Evolutionary conservation across 1,140 invertebrate species (phyloP).

Genomic region (Drosophila cardini): DNA sequence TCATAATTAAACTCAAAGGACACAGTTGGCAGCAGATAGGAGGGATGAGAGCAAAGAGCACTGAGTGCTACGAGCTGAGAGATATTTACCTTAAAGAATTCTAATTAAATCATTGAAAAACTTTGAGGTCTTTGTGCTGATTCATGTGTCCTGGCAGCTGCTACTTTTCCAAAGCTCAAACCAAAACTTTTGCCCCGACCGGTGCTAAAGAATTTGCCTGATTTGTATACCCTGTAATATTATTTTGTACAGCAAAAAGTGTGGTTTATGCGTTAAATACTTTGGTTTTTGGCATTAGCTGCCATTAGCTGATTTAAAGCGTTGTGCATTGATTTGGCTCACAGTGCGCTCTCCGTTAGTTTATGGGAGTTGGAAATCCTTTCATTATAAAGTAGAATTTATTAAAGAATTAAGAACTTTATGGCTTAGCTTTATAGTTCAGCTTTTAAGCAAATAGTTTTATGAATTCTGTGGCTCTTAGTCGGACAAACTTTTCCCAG

Average conservation of each 20-base stretch:
- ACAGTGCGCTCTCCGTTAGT: too few relatives aligned
- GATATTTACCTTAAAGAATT: conserved; percentile 77
- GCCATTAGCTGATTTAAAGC: too few relatives aligned
- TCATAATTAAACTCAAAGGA: conserved; percentile 71
- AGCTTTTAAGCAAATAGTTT: background rate
- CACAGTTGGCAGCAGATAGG: conserved; percentile 26
- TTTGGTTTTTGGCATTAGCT: too few relatives aligned
- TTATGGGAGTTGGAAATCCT: too few relatives aligned
- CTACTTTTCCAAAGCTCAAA: conserved; percentile 60
- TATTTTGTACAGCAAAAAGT: background rate
- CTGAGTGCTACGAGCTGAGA: background rate
- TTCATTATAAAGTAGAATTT: too few relatives aligned
- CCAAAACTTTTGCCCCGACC: conserved; percentile 47
- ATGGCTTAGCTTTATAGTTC: too few relatives aligned
- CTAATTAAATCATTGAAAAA: conserved; percentile 82
- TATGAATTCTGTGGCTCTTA: too few relatives aligned
- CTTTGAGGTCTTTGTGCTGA: conserved; percentile 79
- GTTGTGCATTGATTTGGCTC: too few relatives aligned
- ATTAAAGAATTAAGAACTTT: too few relatives aligned
- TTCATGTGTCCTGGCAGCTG: conserved; percentile 81
- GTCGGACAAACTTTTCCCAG: too few relatives aligned
- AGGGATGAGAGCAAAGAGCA: too few relatives aligned
- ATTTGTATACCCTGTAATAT: conserved; percentile 41
- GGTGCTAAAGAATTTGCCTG: conserved; percentile 33
- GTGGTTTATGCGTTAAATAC: too few relatives aligned